A percentile compares a stretch with the other conserved stretches of the same genome.
These are phyloP conservation scores for Acyrthosiphon pisum DNA, from an alignment of 1,140 invertebrate species.

Conservation along the genomic window DNA sequence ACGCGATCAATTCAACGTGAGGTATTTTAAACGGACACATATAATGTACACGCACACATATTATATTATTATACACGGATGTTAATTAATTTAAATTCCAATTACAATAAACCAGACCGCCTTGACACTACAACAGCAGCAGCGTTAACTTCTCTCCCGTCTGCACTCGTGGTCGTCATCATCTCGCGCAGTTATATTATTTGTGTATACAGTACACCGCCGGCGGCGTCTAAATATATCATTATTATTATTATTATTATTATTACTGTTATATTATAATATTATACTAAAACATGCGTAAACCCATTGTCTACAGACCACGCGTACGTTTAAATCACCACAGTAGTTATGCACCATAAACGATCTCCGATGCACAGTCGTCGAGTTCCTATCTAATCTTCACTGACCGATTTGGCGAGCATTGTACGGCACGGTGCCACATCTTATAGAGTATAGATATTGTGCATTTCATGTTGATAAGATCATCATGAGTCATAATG, in stretches of 20 bases:
- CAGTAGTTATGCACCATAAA: neutral
- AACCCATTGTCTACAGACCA: neutral
- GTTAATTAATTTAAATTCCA: slow-evolving; percentile 45
- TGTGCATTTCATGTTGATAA: neutral
- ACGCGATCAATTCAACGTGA: neutral
- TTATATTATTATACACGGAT: neutral
- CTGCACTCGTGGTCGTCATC: neutral
- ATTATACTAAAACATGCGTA: neutral
- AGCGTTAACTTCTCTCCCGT: neutral
- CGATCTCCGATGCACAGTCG: neutral
- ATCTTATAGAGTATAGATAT: neutral
- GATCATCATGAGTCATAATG: neutral
- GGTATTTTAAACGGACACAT: neutral
- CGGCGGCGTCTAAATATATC: neutral
- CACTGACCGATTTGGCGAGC: neutral
- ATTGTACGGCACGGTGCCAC: neutral
- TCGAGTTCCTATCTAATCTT: slow-evolving; percentile 11
- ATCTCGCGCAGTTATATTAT: neutral
- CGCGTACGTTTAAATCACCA: neutral
- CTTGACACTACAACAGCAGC: neutral
- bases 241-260: neutral
- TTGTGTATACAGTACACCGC: neutral
- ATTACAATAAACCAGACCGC: slow-evolving; percentile 36
- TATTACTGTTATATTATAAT: neutral
- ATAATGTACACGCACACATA: neutral